phyloP scores from a whole-genome alignment of 2,113 vertebrate genomes.

The Gasterosteus nipponicus region DNA sequence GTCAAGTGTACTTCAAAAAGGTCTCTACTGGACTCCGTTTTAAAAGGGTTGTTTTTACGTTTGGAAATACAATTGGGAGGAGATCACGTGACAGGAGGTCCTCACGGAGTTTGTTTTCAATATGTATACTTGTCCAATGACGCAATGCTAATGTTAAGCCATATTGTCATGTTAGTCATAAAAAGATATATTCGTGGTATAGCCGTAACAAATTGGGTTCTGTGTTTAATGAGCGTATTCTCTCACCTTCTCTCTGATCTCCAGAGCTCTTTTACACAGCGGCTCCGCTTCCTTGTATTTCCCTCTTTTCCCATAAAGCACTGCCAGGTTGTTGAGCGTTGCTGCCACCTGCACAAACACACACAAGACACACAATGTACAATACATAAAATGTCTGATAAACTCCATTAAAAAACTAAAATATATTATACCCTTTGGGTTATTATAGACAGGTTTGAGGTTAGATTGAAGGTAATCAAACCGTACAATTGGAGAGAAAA shows the following conservation, averaged over 20 bases:
- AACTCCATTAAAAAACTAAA: neutral
- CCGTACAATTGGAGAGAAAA: too few relatives aligned
- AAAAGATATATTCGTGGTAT: neutral
- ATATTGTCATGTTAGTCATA: neutral
- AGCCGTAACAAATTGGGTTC: neutral
- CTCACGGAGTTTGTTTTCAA: neutral
- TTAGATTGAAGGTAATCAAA: too few relatives aligned
- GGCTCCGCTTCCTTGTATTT: conserved; percentile 90
- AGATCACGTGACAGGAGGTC: too few relatives aligned
- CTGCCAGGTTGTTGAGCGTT: conserved; percentile 90
- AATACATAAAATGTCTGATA: neutral
- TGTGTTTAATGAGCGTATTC: neutral
- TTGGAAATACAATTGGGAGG: too few relatives aligned
- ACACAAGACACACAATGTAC: neutral
- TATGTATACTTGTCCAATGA: neutral
- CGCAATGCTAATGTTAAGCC: neutral
- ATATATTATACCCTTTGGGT: neutral
- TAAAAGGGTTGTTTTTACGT: too few relatives aligned
- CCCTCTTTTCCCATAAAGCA: conserved; percentile 89
- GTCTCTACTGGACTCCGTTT: too few relatives aligned
- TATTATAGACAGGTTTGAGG: neutral
- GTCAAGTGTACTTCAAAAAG: too few relatives aligned
- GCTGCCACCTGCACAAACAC: conserved; percentile 84
- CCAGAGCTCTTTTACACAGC: conserved; percentile 89
- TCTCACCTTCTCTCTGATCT: conserved; percentile 89